Evolutionary conservation across 2,888 invertebrate genomes (phyloP).

Genomic region (Drosophila fulvimacula): DNA sequence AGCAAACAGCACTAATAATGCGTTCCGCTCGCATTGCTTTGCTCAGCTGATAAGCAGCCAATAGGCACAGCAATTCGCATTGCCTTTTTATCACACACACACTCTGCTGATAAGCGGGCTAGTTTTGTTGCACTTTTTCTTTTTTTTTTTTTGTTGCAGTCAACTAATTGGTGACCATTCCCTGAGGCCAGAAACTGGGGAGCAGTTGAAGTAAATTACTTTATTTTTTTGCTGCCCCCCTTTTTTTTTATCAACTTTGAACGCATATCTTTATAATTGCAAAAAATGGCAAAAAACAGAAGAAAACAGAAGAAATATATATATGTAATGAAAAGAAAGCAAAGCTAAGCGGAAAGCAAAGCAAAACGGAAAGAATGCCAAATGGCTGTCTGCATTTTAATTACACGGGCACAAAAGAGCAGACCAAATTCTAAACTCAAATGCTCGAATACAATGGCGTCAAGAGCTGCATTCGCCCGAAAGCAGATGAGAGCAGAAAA

Average conservation of each 20-base stretch:
- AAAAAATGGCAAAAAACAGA: background rate
- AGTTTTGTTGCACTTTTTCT: slow-evolving; percentile 35
- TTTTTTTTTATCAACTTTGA: slow-evolving; percentile 47
- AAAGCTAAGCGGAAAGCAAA: slow-evolving; percentile 42
- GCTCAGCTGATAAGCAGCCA: slow-evolving; percentile 61
- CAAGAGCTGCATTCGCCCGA: slow-evolving; percentile 26
- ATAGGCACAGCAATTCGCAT: slow-evolving; percentile 49
- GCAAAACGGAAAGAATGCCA: slow-evolving; percentile 36
- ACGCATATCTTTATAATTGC: slow-evolving; percentile 77
- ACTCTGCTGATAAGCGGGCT: slow-evolving; percentile 32
- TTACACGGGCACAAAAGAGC: slow-evolving; percentile 56
- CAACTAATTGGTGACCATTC: slow-evolving; percentile 67
- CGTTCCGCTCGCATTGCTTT: slow-evolving; percentile 46
- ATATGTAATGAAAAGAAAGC: slow-evolving; percentile 35
- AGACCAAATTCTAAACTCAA: slow-evolving; percentile 67
- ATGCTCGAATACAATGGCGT: slow-evolving; percentile 51
- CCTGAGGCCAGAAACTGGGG: slow-evolving; percentile 24
- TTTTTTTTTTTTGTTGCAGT: slow-evolving; percentile 12
- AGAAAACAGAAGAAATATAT: background rate
- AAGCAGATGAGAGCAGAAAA: background rate
- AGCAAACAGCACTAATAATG: slow-evolving; percentile 25
- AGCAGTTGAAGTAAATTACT: slow-evolving; percentile 77
- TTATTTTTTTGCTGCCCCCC: slow-evolving; percentile 10
- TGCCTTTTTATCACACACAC: slow-evolving; percentile 37
- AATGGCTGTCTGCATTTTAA: slow-evolving; percentile 78